Conservation (phyloP, 2,888 invertebrate genomes). For the Prenolepis imparis region DNA sequence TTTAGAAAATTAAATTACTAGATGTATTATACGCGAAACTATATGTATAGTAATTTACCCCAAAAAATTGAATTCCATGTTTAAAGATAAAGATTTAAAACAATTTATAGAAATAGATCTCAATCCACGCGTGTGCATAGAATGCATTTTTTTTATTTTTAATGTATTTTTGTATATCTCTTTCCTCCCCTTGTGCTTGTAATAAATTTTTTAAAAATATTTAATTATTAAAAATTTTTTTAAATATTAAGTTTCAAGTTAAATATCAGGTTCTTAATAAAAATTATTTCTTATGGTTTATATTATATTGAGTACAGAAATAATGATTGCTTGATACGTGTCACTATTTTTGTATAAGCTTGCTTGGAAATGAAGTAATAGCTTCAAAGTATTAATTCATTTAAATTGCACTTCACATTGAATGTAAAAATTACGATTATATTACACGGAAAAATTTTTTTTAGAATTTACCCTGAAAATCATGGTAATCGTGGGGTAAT, state of each 20-base stretch:
- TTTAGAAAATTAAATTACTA: conserved; percentile 7
- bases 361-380: conserved; percentile 31
- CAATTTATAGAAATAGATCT: background rate
- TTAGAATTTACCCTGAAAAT: no score
- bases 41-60: background rate
- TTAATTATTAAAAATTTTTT: background rate
- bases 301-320: background rate
- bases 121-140: background rate
- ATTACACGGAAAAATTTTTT: no score
- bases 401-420: conserved; percentile 38
- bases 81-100: background rate
- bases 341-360: conserved; percentile 37
- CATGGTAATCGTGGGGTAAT: no score
- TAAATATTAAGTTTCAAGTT: background rate
- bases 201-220: background rate
- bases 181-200: background rate
- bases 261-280: background rate
- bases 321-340: conserved; percentile 27
- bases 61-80: background rate
- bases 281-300: background rate
- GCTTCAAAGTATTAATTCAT: background rate
- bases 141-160: background rate
- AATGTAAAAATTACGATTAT: conserved; percentile 26
- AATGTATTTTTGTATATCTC: background rate
- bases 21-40: background rate